Conservation (phyloP, 2,797 vertebrate genomes). For the Gorsachius magnificus region DNA sequence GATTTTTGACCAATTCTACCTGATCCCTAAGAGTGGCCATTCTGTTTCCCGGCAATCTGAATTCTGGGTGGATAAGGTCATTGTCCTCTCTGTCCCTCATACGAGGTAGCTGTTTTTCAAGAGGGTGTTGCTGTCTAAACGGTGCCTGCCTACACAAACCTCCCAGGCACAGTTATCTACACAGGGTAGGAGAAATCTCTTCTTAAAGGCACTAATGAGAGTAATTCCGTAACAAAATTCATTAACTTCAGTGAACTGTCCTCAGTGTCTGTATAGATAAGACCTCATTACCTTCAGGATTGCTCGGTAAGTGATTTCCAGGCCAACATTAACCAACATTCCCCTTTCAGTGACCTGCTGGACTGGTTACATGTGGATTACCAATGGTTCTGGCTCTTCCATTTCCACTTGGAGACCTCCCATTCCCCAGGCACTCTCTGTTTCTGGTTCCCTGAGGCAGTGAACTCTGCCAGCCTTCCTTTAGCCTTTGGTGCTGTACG, state of each 20-base stretch:
- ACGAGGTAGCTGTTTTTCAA: not conserved
- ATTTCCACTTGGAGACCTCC: not conserved
- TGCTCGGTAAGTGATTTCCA: not conserved
- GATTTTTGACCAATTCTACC: not conserved
- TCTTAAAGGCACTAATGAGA: not conserved
- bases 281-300: not conserved
- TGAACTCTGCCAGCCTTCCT: not conserved
- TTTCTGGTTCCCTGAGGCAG: not conserved
- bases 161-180: not conserved
- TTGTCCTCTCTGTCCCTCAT: not conserved
- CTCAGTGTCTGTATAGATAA: not conserved
- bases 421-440: not conserved
- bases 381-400: not conserved
- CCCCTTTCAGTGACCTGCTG: not conserved
- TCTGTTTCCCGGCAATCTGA: not conserved
- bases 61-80: not conserved
- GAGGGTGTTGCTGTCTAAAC: not conserved
- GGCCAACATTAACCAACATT: not conserved
- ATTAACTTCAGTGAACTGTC: not conserved
- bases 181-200: not conserved
- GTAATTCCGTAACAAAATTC: not conserved
- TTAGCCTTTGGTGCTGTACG: not conserved
- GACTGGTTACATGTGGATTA: accelerated
- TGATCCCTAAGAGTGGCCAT: not conserved
- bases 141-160: not conserved